phyloP scores from a whole-genome alignment of 1,140 invertebrate genomes.

The Cydia pomonella region DNA sequence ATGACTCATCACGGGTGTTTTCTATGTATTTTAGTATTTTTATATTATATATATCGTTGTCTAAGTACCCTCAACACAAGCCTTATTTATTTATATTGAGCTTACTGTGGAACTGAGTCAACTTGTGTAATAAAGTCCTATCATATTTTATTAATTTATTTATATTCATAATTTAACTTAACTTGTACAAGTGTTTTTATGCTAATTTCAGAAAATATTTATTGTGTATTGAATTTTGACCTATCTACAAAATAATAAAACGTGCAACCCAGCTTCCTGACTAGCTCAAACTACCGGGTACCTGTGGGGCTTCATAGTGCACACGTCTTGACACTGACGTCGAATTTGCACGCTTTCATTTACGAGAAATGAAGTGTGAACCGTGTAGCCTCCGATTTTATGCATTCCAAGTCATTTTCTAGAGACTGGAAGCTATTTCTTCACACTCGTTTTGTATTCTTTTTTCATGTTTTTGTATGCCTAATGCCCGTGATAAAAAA shows the following conservation, averaged over 20 bases:
- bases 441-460: not conserved
- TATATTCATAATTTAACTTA: too few relatives aligned
- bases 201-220: too few relatives aligned
- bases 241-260: not conserved
- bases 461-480: not conserved
- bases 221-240: too few relatives aligned
- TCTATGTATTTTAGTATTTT: too few relatives aligned
- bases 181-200: too few relatives aligned
- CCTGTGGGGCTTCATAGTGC: not conserved
- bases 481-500: conserved; percentile 39
- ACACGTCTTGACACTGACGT: conserved; percentile 37
- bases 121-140: too few relatives aligned
- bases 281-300: not conserved
- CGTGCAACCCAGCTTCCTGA: not conserved
- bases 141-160: too few relatives aligned
- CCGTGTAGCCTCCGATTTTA: conserved; percentile 50
- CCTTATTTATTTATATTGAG: too few relatives aligned
- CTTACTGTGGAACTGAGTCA: too few relatives aligned
- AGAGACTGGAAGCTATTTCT: conserved; percentile 1
- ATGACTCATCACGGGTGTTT: too few relatives aligned
- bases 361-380: conserved; percentile 48
- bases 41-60: too few relatives aligned
- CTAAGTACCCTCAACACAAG: too few relatives aligned
- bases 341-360: conserved; percentile 51
- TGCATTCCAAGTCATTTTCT: conserved; percentile 43